phyloP scores from a whole-genome alignment of 2,888 invertebrate genomes.

The Opisthograptis luteolata region DNA sequence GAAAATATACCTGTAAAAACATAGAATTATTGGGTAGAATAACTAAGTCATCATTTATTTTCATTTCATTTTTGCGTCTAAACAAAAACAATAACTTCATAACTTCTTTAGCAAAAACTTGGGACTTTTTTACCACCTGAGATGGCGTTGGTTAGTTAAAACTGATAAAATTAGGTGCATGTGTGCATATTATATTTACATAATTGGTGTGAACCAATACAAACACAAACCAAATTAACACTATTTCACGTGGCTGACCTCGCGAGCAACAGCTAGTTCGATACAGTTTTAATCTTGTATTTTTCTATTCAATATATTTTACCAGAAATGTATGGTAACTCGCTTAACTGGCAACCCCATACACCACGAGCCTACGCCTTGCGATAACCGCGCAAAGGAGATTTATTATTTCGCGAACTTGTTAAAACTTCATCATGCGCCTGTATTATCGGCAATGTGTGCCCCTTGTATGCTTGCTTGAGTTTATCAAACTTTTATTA shows the following conservation, averaged over 20 bases:
- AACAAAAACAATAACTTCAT: no score
- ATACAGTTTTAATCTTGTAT: not conserved
- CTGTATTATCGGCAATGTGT: conserved; percentile 71
- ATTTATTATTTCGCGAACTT: conserved; percentile 80
- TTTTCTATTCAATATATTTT: not conserved
- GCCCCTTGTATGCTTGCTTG: conserved; percentile 37
- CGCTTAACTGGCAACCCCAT: conserved; percentile 55
- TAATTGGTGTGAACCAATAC: no score
- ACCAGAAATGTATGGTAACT: conserved; percentile 30
- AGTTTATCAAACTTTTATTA: conserved; percentile 15
- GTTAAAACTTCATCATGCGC: conserved; percentile 79
- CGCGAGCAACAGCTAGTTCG: not conserved
- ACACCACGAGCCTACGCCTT: conserved; percentile 52
- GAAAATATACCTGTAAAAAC: no score
- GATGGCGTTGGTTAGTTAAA: not conserved
- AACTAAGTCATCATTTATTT: no score
- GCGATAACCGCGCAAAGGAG: conserved; percentile 75
- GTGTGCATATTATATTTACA: no score
- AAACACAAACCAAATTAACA: no score
- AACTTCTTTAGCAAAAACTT: no score
- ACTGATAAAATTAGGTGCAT: not conserved
- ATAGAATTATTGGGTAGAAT: no score
- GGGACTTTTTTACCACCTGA: no score
- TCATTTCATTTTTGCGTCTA: no score
- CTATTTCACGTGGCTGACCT: no score